phyloP scores from a whole-genome alignment of 1,140 invertebrate genomes.

The Carcinoscorpius rotundicauda region DNA sequence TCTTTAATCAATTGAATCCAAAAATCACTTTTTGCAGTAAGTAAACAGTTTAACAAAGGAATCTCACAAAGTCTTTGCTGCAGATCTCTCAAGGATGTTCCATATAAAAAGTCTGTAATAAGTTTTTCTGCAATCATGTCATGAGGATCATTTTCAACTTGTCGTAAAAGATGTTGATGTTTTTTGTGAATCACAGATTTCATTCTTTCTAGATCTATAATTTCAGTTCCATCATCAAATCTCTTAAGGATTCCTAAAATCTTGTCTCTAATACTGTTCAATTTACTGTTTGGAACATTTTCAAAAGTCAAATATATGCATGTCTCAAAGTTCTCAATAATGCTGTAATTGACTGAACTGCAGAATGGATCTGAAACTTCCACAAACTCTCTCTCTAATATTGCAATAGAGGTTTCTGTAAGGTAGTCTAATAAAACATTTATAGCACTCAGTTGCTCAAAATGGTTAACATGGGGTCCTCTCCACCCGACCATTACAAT shows the following conservation, averaged over 20 bases:
- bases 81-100: slow-evolving; percentile 54
- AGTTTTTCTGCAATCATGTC: slow-evolving; percentile 56
- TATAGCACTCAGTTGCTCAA: slow-evolving; percentile 43
- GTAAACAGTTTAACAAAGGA: slow-evolving; percentile 45
- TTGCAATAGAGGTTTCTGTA: slow-evolving; percentile 66
- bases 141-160: slow-evolving; percentile 62
- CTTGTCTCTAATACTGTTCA: too few relatives aligned
- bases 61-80: slow-evolving; percentile 57
- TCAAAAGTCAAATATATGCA: too few relatives aligned
- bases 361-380: slow-evolving; percentile 69
- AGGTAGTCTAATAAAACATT: slow-evolving; percentile 66
- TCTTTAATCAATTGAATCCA: slow-evolving; percentile 57
- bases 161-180: slow-evolving; percentile 19
- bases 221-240: too few relatives aligned
- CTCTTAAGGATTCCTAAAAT: too few relatives aligned
- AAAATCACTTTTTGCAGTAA: slow-evolving; percentile 47
- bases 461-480: slow-evolving; percentile 46
- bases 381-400: slow-evolving; percentile 69
- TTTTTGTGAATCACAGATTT: too few relatives aligned
- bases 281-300: too few relatives aligned
- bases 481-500: slow-evolving; percentile 66
- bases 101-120: slow-evolving; percentile 71
- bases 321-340: too few relatives aligned
- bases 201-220: too few relatives aligned
- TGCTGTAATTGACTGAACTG: slow-evolving; percentile 40